Conservation (phyloP, 2,797 vertebrate species). For the Spatula versicolor region DNA sequence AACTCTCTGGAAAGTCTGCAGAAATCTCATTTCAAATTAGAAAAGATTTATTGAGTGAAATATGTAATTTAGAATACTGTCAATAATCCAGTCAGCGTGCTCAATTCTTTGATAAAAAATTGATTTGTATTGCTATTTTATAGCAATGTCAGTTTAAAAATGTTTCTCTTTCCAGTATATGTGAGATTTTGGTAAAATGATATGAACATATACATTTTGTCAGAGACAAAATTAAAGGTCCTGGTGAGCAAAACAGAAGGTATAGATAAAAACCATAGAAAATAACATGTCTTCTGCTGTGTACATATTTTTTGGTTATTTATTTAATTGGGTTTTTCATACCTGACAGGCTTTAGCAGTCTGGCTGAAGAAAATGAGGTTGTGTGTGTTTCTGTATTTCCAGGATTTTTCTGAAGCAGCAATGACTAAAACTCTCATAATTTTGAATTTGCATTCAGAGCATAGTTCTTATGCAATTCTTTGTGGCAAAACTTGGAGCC, state of each 20-base stretch:
- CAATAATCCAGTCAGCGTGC: background rate
- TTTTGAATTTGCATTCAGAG: background rate
- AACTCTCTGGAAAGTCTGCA: background rate
- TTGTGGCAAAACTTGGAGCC: background rate
- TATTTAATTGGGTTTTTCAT: background rate
- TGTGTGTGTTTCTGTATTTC: background rate
- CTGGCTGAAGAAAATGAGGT: background rate
- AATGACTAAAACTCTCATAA: background rate
- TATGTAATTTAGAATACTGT: background rate
- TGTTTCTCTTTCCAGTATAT: background rate
- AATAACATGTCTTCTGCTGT: background rate
- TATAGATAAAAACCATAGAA: background rate
- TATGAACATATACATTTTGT: background rate
- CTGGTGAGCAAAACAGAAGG: background rate
- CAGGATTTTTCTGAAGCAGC: background rate
- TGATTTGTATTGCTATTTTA: background rate
- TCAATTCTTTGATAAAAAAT: background rate
- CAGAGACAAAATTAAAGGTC: background rate
- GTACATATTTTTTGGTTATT: background rate
- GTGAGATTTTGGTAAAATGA: background rate
- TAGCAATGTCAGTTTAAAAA: background rate
- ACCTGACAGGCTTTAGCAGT: background rate
- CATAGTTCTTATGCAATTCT: background rate
- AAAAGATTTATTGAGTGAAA: background rate
- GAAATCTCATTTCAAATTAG: constrained; percentile 24